Base-by-base conservation (phyloP, 2,797 vertebrate species). In the Sebastes iracundus region DNA sequence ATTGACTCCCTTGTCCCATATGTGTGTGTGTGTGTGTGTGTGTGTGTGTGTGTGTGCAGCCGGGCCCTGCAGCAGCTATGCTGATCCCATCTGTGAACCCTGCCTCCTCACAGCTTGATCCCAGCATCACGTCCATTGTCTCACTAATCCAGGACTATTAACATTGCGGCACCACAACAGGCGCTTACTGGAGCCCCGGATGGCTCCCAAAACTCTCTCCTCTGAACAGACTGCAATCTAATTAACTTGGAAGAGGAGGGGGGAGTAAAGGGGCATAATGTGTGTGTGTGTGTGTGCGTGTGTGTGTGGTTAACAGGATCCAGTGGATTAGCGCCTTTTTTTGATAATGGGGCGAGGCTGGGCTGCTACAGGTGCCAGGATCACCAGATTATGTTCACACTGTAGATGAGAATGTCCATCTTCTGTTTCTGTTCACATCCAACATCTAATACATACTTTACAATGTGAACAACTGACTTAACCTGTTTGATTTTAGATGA, bases 111-210 rank as follows among this genome's bases (percentile, higher is more conserved):
- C 93, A 91, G 91, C 86, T 87, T 90, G 90, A 90, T 88, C 81
- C 83, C 88, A 77, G 70, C 86, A 77, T 72, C 84, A 35, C 68
- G 74, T 85, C 87, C 86, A 93, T 91, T 94, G 92, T 94, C 82
- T 84, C 81, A 75, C 86, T 94, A 94, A 94, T 95, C 93, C 90
- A 76, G 62, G 32, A 81, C 88, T 86, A 89, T 93, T 92, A 93
- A 90, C 90, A 83, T 80, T 76, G 80, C 79, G 81, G 84, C 76
- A 52, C 73, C 79, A 87, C 88, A 88, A 91, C 86, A 81, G 85
- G 70, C 85, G 4, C 79, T 81, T 68, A 80, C 64, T 72, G 70
- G 68, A 81, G 78, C 12, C 72, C 53, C 71, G 46, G 80, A 79
- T 80, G 77, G 83, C 84, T 85, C 83, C 87, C 46, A 16, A 72